Base-by-base conservation (phyloP, 2,113 vertebrate genomes). In the Mirza zaza region DNA sequence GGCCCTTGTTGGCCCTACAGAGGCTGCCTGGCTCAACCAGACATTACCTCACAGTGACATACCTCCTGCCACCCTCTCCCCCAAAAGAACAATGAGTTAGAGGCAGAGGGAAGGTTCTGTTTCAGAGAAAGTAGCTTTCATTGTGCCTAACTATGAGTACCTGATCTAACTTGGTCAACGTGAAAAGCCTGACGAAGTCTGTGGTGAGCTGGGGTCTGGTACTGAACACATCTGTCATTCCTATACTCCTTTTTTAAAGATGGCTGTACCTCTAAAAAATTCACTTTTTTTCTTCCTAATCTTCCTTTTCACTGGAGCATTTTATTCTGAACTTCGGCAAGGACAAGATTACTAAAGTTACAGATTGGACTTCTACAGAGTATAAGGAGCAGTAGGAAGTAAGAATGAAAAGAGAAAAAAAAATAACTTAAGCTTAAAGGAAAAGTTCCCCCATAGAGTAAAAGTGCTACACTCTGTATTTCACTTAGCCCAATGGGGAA, bases 31-130 rank as follows among this genome's bases (percentile, higher is more conserved):
- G 29, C 65, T 73, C 36, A 10, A 48, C 48, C 25, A 91, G 87
- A 96, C 83, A 52, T 77, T 73, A 95, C 52, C 93, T 93, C 90
- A 80, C n/a, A 87, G 68, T 81, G 59, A 87, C 65, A 94, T 3
- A 59, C 61, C 76, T 50, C 71, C 65, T 84, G 55, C 34, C 48
- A 34, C 52, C 50, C 57, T 94, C 89, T 79, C 71, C 67, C 20
- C 27, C 1, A 63, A 75, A 70, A 73, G 87, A 96, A 86, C 25
- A 92, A 67, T 55, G 52, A 89, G 67, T 67, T 59, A 32, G 39
- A 95, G n/a, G 23, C 61, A 91, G 57, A 32, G 8, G 59, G 77
- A 94, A 34, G 32, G 76, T 83, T 75, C 68, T 75, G 50, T 75
- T 88, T 93, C 81, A 89, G 68, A 79, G 73, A 85, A 75, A 65